A percentile compares a stretch with the other conserved stretches of the same genome.
phyloP scores from a whole-genome alignment of 2,888 invertebrate genomes.

The Torymus aiolomorphi region DNA sequence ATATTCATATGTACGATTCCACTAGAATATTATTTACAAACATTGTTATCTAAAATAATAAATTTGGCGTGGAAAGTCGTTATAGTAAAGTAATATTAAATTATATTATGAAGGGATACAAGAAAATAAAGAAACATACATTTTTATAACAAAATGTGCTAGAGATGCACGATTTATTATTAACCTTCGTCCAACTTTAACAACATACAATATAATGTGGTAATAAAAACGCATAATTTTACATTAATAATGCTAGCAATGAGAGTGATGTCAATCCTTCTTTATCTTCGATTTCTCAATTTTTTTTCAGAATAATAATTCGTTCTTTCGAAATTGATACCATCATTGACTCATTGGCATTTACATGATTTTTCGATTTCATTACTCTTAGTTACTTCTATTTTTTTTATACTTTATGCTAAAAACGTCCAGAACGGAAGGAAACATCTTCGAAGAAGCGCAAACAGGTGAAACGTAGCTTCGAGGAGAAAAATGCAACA shows the following conservation, averaged over 20 bases:
- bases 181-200: slow-evolving; percentile 76
- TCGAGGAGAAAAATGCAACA: slow-evolving; percentile 49
- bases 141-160: slow-evolving; percentile 70
- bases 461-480: slow-evolving; percentile 35
- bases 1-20: no score
- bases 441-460: slow-evolving; percentile 40
- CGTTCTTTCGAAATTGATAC: slow-evolving; percentile 32
- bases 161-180: slow-evolving; percentile 70
- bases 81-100: no score
- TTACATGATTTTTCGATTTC: slow-evolving; percentile 23
- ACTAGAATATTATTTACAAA: no score
- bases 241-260: slow-evolving; percentile 71
- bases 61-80: no score
- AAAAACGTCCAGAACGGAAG: slow-evolving; percentile 33
- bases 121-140: slow-evolving; percentile 55
- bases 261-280: slow-evolving; percentile 60
- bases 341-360: slow-evolving; percentile 41
- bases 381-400: slow-evolving; percentile 15
- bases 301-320: slow-evolving; percentile 21
- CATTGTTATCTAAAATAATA: no score
- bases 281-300: slow-evolving; percentile 2
- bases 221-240: slow-evolving; percentile 70
- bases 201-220: slow-evolving; percentile 75
- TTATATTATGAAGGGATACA: neutral
- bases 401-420: slow-evolving; percentile 1